Percentiles rank a stretch among this genome's conserved stretches.
phyloP scores from a whole-genome alignment of 2,797 vertebrate genomes.

The Dallia pectoralis region DNA sequence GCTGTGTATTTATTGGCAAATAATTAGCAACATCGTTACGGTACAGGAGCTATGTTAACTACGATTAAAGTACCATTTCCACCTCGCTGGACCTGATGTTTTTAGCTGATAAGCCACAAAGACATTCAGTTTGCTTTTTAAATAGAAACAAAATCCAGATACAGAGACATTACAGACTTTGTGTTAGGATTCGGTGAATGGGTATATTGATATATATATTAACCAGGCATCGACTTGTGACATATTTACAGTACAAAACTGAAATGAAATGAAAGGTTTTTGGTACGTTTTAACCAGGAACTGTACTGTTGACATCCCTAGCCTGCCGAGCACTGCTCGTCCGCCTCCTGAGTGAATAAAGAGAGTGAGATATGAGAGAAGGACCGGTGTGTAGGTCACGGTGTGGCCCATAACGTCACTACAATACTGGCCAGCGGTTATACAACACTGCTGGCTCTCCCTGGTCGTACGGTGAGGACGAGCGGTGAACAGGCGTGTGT shows the following conservation, averaged over 20 bases:
- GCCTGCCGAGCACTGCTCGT: too few species aligned
- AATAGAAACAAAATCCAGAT: conserved; percentile 32
- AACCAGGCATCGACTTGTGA: not conserved
- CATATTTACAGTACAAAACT: too few species aligned
- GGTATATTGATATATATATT: not conserved
- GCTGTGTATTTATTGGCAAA: conserved; percentile 60
- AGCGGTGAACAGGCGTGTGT: not conserved
- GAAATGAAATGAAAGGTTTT: not conserved
- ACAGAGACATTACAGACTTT: not conserved
- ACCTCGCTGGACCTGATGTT: conserved; percentile 58
- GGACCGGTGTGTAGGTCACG: not conserved
- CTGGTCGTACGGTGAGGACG: not conserved
- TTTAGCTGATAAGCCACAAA: conserved; percentile 63
- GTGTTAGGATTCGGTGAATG: conserved; percentile 2
- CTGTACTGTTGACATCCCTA: not conserved
- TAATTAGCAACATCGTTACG: conserved; percentile 63
- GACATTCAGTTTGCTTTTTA: conserved; percentile 49
- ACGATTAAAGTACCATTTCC: conserved; percentile 73
- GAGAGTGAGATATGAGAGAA: too few species aligned
- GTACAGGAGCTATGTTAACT: conserved; percentile 52
- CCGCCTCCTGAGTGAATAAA: too few species aligned
- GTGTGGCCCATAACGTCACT: not conserved
- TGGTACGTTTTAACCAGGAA: not conserved
- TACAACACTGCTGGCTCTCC: not conserved
- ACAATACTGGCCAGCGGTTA: not conserved